Conservation (phyloP, 1,140 invertebrate genomes). For the Bombus confusus region DNA sequence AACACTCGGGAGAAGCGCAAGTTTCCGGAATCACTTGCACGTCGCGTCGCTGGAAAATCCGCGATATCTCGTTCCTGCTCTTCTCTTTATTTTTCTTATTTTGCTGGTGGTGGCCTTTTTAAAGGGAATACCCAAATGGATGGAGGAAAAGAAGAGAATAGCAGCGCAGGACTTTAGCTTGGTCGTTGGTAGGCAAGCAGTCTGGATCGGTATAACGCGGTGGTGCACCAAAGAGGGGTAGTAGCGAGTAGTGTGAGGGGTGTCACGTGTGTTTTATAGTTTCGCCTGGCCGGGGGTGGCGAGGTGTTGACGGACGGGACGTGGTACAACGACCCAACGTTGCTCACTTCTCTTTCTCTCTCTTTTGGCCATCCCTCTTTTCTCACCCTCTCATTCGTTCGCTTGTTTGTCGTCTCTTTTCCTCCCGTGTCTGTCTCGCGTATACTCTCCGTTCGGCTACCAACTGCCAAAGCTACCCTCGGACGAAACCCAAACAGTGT, state of each 20-base stretch:
- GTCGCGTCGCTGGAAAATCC: conserved; percentile 33
- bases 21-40: conserved; percentile 39
- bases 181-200: conserved; percentile 59
- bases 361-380: conserved; percentile 44
- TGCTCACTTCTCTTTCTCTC: conserved; percentile 60
- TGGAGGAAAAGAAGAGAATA: conserved; percentile 31
- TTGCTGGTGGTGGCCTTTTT: background rate
- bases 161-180: conserved; percentile 30
- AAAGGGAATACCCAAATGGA: conserved; percentile 28
- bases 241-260: conserved; percentile 64
- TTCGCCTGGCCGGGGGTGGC: conserved; percentile 73
- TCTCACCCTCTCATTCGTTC: conserved; percentile 64
- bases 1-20: conserved; percentile 31
- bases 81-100: background rate
- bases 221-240: conserved; percentile 62
- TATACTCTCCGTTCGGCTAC: conserved; percentile 67
- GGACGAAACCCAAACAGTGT: conserved; percentile 79
- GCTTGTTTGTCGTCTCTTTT: conserved; percentile 14
- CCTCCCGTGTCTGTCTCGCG: conserved; percentile 63
- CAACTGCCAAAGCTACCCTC: conserved; percentile 74
- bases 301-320: conserved; percentile 81
- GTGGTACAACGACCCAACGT: conserved; percentile 78
- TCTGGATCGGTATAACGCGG: conserved; percentile 63
- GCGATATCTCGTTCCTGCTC: background rate
- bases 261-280: conserved; percentile 81